Percentiles rank a stretch among this genome's conserved stretches.
phyloP scores from a whole-genome alignment of 2,888 invertebrate species.

The Drosophila infuscata region DNA sequence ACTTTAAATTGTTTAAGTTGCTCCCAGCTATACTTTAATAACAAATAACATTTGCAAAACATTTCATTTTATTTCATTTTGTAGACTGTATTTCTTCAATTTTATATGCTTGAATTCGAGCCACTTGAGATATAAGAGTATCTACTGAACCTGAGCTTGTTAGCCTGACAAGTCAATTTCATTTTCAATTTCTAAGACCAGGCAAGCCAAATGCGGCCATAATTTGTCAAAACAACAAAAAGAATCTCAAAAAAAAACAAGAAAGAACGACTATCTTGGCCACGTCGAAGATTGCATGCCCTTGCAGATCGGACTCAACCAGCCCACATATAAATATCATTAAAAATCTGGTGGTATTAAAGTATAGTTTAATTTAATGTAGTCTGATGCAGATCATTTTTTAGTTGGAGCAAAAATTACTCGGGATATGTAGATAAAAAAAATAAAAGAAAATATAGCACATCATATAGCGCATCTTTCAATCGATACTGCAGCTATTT shows the following conservation, averaged over 20 bases:
- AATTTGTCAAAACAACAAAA: slow-evolving; percentile 68
- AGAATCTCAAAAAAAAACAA: slow-evolving; percentile 7
- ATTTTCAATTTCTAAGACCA: slow-evolving; percentile 68
- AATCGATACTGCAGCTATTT: neutral
- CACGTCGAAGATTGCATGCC: neutral
- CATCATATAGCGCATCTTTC: neutral
- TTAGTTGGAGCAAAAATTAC: neutral
- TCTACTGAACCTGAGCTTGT: slow-evolving; percentile 61
- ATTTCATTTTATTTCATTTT: neutral
- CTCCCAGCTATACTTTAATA: neutral
- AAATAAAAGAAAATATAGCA: no score
- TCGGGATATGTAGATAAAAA: no score
- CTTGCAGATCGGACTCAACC: neutral
- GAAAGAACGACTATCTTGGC: neutral
- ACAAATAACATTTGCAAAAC: neutral
- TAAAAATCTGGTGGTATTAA: neutral
- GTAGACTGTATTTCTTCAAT: neutral
- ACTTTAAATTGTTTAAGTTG: neutral
- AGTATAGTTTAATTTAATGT: neutral
- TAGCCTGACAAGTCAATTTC: slow-evolving; percentile 74
- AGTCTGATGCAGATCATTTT: neutral
- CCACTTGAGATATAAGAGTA: slow-evolving; percentile 57
- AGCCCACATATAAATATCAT: neutral
- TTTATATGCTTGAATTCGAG: slow-evolving; percentile 30
- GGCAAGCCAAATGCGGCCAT: slow-evolving; percentile 68